Base-by-base conservation (phyloP, 2,113 vertebrate species). In the Peromyscus leucopus region DNA sequence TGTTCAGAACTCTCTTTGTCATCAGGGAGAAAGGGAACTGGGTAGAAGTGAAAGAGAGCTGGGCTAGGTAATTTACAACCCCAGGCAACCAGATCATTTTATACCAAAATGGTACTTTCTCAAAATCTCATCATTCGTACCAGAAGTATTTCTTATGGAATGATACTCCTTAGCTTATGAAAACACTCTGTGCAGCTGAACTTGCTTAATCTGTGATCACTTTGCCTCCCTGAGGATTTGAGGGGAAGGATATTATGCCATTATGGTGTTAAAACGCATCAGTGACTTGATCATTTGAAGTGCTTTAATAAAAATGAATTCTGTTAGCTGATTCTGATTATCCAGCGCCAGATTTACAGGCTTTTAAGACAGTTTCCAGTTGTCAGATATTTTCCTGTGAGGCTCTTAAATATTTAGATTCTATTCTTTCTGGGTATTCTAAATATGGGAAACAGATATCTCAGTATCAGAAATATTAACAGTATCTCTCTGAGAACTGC, bases 381-480 rank as follows among this genome's bases (percentile, higher is more conserved):
- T 97, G 97, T 92, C 90, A 96, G 94, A 92, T 92, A 85, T 86
- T 97, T 96, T 97, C 75, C 96, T 74, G 31, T 88, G 93, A 94
- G 80, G 74, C 61, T 51, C 97, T 98, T 97, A 97, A 98, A 97
- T 98, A 97, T 97, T 97, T 96, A 97, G 92, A 96, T 98, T 96
- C 46, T 16, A 78, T 97, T 97, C 91, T 96, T 97, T 95, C 92
- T 96, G 88, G 26, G 17, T 83, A 89, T 97, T 96, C 93, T 85
- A 97, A 96, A 98, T 95, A 94, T 61, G 82, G 72, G 86, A 89
- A 93, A 88, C 65, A 96, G 95, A 96, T 95, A 94, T 76, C 87
- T 92, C 91, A 96, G 94, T 90, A 91, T 87, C 78, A 94, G 90
- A 97, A 97, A 97, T 92, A 96, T 93, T 93, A 95, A 96, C 89